Evolutionary conservation across 2,888 invertebrate genomes (phyloP).

Genomic region (Xestia ashworthii): DNA sequence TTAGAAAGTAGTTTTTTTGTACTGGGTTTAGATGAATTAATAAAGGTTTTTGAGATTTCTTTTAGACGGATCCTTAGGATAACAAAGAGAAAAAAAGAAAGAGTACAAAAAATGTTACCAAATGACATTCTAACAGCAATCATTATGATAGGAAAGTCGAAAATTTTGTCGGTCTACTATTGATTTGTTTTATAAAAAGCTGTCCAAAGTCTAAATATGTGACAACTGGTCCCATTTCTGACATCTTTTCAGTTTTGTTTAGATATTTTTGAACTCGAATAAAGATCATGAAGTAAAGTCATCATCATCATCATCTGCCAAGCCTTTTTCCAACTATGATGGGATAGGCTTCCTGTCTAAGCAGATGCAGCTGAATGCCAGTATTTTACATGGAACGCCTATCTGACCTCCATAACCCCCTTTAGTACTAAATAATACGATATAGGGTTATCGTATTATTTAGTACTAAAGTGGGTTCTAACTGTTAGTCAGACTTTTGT

Average conservation of each 20-base stretch:
- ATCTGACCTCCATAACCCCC: too few species aligned
- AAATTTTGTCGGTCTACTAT: background rate
- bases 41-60: background rate
- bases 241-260: too few species aligned
- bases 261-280: background rate
- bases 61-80: too few species aligned
- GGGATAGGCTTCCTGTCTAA: too few species aligned
- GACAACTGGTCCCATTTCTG: background rate
- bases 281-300: background rate
- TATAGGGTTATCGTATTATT: too few species aligned
- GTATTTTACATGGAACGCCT: too few species aligned
- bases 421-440: too few species aligned
- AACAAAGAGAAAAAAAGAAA: background rate
- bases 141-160: background rate
- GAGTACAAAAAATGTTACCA: background rate
- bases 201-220: background rate
- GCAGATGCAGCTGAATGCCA: too few species aligned
- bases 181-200: background rate
- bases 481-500: too few species aligned
- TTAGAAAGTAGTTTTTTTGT: conserved; percentile 15
- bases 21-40: background rate
- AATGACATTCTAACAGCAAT: background rate
- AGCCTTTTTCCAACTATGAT: too few species aligned
- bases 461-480: too few species aligned
- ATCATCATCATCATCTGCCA: too few species aligned